Conservation (phyloP, 2,113 vertebrate genomes). For the Varanus salvator region DNA sequence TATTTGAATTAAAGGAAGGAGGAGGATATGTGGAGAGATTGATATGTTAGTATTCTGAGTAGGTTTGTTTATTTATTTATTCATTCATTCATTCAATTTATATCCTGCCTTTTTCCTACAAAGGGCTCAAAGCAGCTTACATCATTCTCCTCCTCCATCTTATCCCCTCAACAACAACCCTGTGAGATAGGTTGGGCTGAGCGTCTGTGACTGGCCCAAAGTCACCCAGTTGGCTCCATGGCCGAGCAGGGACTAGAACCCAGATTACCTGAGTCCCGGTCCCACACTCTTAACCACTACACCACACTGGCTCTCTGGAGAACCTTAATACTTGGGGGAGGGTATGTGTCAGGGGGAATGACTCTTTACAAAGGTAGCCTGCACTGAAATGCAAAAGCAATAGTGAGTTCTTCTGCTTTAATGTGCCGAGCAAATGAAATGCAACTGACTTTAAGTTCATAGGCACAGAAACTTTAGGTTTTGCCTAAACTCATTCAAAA, state of each 20-base stretch:
- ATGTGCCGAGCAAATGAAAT: conserved; percentile 21
- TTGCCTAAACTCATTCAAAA: conserved; percentile 27
- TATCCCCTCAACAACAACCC: too few species aligned
- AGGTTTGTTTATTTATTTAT: not conserved
- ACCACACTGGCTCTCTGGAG: not conserved
- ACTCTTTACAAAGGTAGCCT: not conserved
- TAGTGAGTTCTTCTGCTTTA: conserved; percentile 9
- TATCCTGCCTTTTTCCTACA: too few species aligned
- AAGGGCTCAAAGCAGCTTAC: too few species aligned
- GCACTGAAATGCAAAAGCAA: conserved; percentile 16
- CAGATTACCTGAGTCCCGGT: too few species aligned
- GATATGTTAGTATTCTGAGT: not conserved
- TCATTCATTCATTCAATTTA: too few species aligned
- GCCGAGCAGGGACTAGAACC: too few species aligned
- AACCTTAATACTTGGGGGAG: not conserved
- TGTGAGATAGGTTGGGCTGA: too few species aligned
- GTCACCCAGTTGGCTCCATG: too few species aligned
- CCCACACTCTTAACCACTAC: too few species aligned
- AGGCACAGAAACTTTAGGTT: conserved; percentile 14
- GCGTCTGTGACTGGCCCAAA: too few species aligned
- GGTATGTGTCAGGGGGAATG: too few species aligned
- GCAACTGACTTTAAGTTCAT: conserved; percentile 4
- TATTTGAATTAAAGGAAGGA: not conserved
- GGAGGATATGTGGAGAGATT: not conserved
- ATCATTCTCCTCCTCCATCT: too few species aligned